Base-by-base conservation (phyloP, 2,888 invertebrate species). In the Tetragonisca angustula region DNA sequence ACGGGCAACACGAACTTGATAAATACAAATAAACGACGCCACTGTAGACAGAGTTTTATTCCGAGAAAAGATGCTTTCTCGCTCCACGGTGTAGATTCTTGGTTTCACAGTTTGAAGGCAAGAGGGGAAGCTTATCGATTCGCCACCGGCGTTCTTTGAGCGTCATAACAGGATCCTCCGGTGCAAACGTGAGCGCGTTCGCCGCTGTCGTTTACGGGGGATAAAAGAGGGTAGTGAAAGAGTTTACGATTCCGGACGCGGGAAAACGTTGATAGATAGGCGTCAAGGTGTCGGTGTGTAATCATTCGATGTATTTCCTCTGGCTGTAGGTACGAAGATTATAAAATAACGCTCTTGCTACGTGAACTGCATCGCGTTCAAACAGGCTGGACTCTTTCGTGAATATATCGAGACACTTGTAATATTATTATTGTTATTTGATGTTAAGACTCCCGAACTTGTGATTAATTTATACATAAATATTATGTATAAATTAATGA, bases 41-140 rank as follows among this genome's bases (percentile, higher is more conserved):
- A 4, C 32, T 32, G 32, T 43, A 43, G 24, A 59, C 56, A 59
- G 5, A 59, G 15, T n/a, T n/a, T 2, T 2, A 56, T n/a, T n/a
- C 0, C 5, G 6, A 27, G 17, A n/a, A 32, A 27, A 43, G 49
- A 32, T 43, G n/a, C 15, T n/a, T 59, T 13, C 43, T 32, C 36
- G 50, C 56, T n/a, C 24, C 15, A n/a, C n/a, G 2, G 15, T n/a
- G n/a, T n/a, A 59, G 56, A 59, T 59, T 59, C 15, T 59, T 15
- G n/a, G 15, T 59, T 15, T 13, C n/a, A 15, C n/a, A 59, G 56
- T 43, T 50, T 21, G 13, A 5, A 1, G 24, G n/a, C 43, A n/a
- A n/a, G 21, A 27, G 15, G 17, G 32, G 19, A 11, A 24, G 73
- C 64, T 36, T 65, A 78, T 73, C 73, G 65, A 78, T 78, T 78